phyloP scores from a whole-genome alignment of 35 echinoderm and acorn worm genomes.

The Eucidaris tribuloides region DNA sequence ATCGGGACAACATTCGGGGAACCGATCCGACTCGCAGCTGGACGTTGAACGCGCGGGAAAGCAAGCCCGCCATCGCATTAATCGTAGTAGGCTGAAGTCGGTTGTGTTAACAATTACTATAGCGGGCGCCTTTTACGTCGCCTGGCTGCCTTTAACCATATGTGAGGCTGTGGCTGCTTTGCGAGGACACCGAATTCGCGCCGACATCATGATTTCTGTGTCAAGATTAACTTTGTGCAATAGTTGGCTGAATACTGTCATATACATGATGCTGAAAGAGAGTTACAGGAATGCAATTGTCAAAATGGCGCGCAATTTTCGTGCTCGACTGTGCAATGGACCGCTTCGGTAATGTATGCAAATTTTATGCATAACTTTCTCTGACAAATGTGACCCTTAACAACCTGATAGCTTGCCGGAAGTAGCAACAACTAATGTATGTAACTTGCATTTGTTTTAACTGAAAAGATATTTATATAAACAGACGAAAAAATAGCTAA shows the following conservation, averaged over 20 bases:
- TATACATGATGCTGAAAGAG: background rate
- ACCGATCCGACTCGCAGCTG: background rate
- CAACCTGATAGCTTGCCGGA: too few species aligned
- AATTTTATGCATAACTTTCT: too few species aligned
- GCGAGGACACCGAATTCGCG: background rate
- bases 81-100: background rate
- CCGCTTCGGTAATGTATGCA: too few species aligned
- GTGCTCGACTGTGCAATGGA: background rate
- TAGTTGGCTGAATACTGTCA: slow-evolving; percentile 5
- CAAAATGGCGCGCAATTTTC: background rate
- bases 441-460: too few species aligned
- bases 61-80: background rate
- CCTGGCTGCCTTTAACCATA: background rate
- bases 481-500: too few species aligned
- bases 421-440: too few species aligned
- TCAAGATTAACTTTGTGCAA: background rate
- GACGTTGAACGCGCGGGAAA: background rate
- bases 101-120: background rate
- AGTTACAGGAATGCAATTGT: background rate
- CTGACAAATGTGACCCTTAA: too few species aligned
- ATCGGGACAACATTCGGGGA: background rate
- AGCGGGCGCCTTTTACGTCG: background rate
- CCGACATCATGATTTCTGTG: background rate
- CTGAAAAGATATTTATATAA: too few species aligned
- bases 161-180: background rate